A percentile compares a stretch with the other conserved stretches of the same genome.
phyloP scores from a whole-genome alignment of 2,113 vertebrate genomes.

The Pseudolaguvia tuberculata region DNA sequence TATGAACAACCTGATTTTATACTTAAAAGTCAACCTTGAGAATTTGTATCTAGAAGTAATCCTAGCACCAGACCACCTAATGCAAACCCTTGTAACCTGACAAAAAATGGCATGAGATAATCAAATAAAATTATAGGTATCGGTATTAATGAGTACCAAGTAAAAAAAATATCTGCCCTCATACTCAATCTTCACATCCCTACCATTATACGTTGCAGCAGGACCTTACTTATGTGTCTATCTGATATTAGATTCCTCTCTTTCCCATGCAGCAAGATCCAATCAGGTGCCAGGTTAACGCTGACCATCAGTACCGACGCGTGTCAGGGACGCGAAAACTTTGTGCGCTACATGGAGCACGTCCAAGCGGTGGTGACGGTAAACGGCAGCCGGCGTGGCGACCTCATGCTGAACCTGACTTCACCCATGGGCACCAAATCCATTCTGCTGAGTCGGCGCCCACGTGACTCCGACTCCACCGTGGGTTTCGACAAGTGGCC shows the following conservation, averaged over 20 bases:
- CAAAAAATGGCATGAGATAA: too few species aligned
- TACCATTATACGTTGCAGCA: too few species aligned
- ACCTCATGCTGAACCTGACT: constrained; percentile 97
- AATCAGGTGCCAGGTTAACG: constrained; percentile 79
- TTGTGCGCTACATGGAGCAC: constrained; percentile 96
- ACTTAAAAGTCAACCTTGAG: too few species aligned
- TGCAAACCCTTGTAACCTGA: too few species aligned
- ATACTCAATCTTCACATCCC: too few species aligned
- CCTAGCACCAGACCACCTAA: too few species aligned
- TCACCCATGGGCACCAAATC: constrained; percentile 98
- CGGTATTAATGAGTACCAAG: too few species aligned
- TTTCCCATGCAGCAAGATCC: constrained; percentile 76
- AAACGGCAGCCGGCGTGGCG: constrained; percentile 86
- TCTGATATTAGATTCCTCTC: background rate
- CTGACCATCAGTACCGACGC: constrained; percentile 82
- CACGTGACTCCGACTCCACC: constrained; percentile 90
- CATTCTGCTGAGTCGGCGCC: constrained; percentile 90
- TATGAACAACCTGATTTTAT: too few species aligned
- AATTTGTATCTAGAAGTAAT: too few species aligned
- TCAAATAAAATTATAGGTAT: too few species aligned
- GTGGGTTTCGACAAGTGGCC: constrained; percentile 99
- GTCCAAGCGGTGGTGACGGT: constrained; percentile 95
- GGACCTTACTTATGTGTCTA: background rate
- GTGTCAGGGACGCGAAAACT: constrained; percentile 93
- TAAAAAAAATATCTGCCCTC: too few species aligned